Evolutionary conservation across 1,140 invertebrate species (phyloP).

Genomic region (Lerema accius): DNA sequence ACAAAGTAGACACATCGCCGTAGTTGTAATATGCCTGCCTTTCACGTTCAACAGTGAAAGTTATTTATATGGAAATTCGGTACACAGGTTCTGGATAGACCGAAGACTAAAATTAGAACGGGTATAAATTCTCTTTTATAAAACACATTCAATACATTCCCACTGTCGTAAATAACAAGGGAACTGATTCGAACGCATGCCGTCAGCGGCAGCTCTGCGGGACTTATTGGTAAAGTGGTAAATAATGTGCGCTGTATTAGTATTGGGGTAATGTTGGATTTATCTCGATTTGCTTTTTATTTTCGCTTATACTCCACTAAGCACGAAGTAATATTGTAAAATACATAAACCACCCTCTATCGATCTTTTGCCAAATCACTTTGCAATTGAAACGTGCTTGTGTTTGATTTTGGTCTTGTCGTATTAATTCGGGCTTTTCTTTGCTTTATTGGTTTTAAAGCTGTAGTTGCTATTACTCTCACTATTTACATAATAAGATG

Average conservation of each 20-base stretch:
- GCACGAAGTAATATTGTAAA: neutral
- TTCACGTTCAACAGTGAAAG: neutral
- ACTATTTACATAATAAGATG: too few species aligned
- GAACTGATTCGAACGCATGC: constrained; percentile 15
- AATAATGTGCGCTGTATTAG: constrained; percentile 17
- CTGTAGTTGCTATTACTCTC: too few species aligned
- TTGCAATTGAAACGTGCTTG: too few species aligned
- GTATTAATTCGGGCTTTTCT: too few species aligned
- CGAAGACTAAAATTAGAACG: neutral
- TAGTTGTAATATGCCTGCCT: neutral
- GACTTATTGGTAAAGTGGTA: constrained; percentile 22
- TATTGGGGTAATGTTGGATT: neutral
- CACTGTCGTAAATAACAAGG: constrained; percentile 20
- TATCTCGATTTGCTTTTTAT: neutral
- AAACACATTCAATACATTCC: constrained; percentile 19
- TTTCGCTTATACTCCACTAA: neutral
- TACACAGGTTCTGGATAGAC: neutral
- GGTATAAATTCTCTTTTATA: constrained; percentile 20
- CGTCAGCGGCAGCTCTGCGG: constrained; percentile 6
- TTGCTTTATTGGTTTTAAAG: too few species aligned
- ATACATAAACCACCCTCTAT: neutral
- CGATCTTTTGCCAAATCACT: too few species aligned
- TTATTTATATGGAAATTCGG: neutral
- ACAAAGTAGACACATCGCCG: neutral
- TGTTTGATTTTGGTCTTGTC: too few species aligned